These are phyloP conservation scores for Turdus rufiventris DNA, from an alignment of 2,113 vertebrate genomes.

Conservation along the genomic window DNA sequence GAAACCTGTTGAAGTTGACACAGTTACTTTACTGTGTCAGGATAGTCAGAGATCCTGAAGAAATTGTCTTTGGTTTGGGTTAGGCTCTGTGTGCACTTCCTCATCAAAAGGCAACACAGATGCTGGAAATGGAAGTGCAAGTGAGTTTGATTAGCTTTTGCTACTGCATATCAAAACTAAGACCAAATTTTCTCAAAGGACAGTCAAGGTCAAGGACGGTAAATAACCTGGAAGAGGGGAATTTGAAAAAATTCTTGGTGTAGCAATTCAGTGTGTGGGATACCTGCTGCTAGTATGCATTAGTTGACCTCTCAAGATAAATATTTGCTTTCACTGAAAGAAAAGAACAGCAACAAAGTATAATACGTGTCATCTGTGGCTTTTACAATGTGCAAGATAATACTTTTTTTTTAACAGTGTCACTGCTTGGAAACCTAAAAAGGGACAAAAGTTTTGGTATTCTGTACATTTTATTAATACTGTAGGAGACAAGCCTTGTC, in stretches of 20 bases:
- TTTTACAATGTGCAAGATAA: not conserved
- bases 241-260: not conserved
- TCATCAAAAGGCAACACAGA: not conserved
- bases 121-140: not conserved
- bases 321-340: not conserved
- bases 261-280: not conserved
- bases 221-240: not conserved
- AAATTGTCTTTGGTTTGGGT: not conserved
- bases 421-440: not conserved
- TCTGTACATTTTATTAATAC: not conserved
- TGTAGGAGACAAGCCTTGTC: not conserved
- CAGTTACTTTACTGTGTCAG: not conserved
- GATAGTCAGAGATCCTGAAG: not conserved
- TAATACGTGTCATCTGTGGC: not conserved
- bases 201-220: not conserved
- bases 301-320: not conserved
- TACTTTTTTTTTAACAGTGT: not conserved
- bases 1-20: not conserved
- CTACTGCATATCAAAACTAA: not conserved
- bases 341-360: not conserved
- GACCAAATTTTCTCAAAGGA: not conserved
- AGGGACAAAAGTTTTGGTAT: not conserved
- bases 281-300: not conserved
- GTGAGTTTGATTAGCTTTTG: conserved; percentile 1
- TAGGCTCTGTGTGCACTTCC: not conserved